Base-by-base conservation (phyloP, 2,113 vertebrate genomes). In the Eubucco bourcierii region DNA sequence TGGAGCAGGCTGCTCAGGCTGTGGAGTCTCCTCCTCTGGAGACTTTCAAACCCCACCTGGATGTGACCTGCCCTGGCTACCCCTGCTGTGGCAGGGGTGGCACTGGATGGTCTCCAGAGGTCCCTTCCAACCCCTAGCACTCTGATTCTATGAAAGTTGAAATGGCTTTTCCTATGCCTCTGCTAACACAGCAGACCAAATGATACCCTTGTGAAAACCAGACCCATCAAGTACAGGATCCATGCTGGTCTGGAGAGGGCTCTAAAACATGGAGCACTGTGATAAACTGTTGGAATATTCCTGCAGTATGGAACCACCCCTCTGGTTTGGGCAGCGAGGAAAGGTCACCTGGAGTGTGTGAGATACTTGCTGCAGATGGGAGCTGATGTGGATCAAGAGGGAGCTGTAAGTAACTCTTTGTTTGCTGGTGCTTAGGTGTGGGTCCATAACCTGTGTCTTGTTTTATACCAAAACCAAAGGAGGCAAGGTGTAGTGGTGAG, bases 311-410 rank as follows among this genome's bases (percentile, higher is more conserved):
- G 99, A 68, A 99, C 99, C 41, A 99, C 99, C 21, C 98, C 99
- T 11, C 95, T 99, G 93, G 99, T 99, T 60, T 99, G 99, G 99
- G 99, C 99, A 4, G 97, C 99, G 7, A 98, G 99, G 67, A 99
- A 99, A 8, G 99, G 99, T 53, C 99, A 99, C 95, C 97, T 99
- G 88, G 98, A 99, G 39, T 98, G 98, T 87, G 99, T 99, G 73
- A 99, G 98, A 87, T 98, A 99, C 80, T 97, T 99, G 41, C 90
- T 99, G 93, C 98, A 99, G 76, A 99, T 98, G 85, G 99, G 98
- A 64, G 99, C 99, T n/a, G 99, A 99, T 90, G 99, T 99, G 78
- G 99, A 99, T 95, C 99, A 99, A 84, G 99, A 99, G 96, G 99
- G 99, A 97, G 99, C 99, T 71, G 99, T 99, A 95, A 96, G 98